These are phyloP conservation scores for Semicossyphus pulcher DNA, from an alignment of 2,113 vertebrate genomes.

Conservation along the genomic window DNA sequence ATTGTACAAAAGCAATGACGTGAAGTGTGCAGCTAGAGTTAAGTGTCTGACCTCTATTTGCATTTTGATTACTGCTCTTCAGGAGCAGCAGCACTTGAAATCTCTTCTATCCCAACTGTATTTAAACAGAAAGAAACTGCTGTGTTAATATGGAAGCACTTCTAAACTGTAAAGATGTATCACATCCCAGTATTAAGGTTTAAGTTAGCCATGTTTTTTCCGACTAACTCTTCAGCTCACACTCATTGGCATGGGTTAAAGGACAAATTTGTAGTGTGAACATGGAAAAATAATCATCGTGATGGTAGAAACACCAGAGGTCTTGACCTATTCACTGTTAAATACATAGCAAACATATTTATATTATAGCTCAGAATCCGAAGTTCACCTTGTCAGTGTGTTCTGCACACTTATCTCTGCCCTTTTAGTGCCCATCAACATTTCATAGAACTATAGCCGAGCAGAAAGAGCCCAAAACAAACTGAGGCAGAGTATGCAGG, in stretches of 20 bases:
- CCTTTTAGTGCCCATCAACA: conserved; percentile 58
- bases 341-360: conserved; percentile 58
- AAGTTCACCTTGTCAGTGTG: neutral
- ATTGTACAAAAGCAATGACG: neutral
- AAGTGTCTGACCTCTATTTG: conserved; percentile 44
- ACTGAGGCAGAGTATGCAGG: conserved; percentile 50
- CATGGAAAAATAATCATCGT: conserved; percentile 19
- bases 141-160: neutral
- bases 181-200: neutral
- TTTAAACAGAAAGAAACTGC: neutral
- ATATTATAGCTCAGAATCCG: conserved; percentile 5
- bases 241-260: neutral
- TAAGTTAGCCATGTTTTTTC: too few species aligned
- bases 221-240: neutral
- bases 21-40: neutral
- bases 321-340: conserved; percentile 22
- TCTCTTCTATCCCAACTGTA: conserved; percentile 11
- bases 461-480: conserved; percentile 64
- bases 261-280: conserved; percentile 5
- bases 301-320: conserved; percentile 29
- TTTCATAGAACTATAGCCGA: conserved; percentile 51
- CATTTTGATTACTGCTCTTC: conserved; percentile 40
- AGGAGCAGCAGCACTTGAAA: conserved; percentile 5
- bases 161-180: neutral
- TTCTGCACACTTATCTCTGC: conserved; percentile 15